These are phyloP conservation scores for Piscicola geometra DNA, from an alignment of 2,888 invertebrate species.

Conservation along the genomic window DNA sequence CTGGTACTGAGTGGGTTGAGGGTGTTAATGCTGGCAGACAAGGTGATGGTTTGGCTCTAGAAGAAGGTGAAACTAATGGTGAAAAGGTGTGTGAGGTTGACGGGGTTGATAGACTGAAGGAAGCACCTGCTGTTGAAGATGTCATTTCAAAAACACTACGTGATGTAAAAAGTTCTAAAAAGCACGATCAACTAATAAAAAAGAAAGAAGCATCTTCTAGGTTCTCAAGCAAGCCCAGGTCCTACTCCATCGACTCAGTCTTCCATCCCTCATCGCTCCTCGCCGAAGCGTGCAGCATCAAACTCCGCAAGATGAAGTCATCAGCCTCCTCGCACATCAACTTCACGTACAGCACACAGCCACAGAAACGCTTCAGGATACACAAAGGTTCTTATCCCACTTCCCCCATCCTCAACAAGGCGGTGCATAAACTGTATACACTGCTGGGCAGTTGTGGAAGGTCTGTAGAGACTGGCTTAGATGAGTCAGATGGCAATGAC, in stretches of 20 bases:
- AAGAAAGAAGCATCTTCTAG: too few species aligned
- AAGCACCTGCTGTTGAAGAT: too few species aligned
- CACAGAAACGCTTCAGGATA: neutral
- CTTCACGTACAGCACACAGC: neutral
- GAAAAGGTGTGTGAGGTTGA: too few species aligned
- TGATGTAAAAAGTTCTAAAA: too few species aligned
- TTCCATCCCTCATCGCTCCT: neutral
- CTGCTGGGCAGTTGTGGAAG: neutral
- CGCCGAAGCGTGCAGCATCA: neutral
- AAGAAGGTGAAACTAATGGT: too few species aligned
- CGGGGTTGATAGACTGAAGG: too few species aligned
- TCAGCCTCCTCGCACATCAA: constrained; percentile 8
- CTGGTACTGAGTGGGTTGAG: neutral
- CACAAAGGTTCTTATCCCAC: neutral
- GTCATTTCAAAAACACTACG: too few species aligned
- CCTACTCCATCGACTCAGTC: neutral
- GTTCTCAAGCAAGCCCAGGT: neutral
- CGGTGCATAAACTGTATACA: neutral
- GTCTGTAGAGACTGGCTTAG: neutral
- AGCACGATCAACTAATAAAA: too few species aligned
- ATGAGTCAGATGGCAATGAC: neutral
- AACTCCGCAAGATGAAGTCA: neutral
- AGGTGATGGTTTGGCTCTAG: neutral
- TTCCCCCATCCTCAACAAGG: constrained; percentile 14
- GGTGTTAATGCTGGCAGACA: neutral